Percentiles rank a stretch among this genome's conserved stretches.
Evolutionary conservation across 2,113 vertebrate genomes (phyloP).

Genomic region (Fukomys damarensis): DNA sequence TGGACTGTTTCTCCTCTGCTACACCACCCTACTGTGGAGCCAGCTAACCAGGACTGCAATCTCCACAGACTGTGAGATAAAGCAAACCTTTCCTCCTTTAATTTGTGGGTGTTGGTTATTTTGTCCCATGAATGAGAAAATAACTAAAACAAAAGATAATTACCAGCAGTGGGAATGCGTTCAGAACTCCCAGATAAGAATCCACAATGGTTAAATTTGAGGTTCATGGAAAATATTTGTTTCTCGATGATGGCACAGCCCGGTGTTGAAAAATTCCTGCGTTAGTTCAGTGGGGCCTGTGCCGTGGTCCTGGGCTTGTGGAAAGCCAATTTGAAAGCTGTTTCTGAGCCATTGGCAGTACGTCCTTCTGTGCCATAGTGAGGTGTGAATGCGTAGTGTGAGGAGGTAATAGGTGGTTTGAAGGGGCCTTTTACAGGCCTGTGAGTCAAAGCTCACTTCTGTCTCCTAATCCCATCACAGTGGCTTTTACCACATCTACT

Average conservation of each 20-base stretch:
- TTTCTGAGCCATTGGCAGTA: not conserved
- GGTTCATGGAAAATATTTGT: not conserved
- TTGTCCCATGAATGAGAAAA: not conserved
- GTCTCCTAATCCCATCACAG: fast-evolving
- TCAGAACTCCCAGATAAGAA: not conserved
- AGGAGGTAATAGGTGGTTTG: too few species aligned
- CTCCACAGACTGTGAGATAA: not conserved
- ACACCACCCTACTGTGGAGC: not conserved
- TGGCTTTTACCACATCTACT: not conserved
- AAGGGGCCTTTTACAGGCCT: not conserved
- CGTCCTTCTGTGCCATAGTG: not conserved
- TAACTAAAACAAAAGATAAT: not conserved
- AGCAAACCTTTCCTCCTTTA: not conserved
- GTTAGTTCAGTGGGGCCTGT: not conserved
- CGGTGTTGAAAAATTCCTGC: not conserved
- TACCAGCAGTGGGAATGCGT: not conserved
- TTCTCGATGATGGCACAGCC: not conserved
- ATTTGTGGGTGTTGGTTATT: not conserved
- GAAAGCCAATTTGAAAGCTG: not conserved
- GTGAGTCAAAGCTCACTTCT: not conserved
- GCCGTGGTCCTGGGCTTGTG: not conserved
- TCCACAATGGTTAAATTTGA: not conserved
- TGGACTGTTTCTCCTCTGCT: not conserved
- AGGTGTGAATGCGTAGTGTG: not conserved
- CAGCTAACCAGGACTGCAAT: not conserved